phyloP scores from a whole-genome alignment of 2,888 invertebrate genomes.

The Lasioglossum figueresi region DNA sequence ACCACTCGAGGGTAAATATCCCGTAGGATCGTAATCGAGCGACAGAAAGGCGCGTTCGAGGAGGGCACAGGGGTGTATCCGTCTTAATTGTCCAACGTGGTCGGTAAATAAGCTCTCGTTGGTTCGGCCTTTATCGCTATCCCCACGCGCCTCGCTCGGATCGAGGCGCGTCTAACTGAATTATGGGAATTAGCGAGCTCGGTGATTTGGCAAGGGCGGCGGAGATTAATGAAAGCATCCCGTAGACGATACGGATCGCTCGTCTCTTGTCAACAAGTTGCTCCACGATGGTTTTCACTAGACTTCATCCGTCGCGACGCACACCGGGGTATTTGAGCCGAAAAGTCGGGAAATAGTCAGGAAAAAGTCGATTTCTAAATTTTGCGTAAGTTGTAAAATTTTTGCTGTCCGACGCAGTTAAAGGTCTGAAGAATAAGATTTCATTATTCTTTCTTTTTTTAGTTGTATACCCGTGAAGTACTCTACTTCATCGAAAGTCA shows the following conservation, averaged over 20 bases:
- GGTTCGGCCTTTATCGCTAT: constrained; percentile 51
- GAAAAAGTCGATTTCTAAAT: too few relatives aligned
- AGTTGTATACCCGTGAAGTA: too few relatives aligned
- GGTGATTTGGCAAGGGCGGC: constrained; percentile 78
- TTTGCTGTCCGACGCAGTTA: too few relatives aligned
- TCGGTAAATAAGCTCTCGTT: constrained; percentile 75
- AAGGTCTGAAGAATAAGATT: too few relatives aligned
- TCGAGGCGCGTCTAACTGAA: constrained; percentile 78
- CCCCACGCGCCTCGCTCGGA: constrained; percentile 15
- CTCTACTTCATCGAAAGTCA: too few relatives aligned
- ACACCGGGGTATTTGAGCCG: too few relatives aligned
- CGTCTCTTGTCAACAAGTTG: constrained; percentile 56
- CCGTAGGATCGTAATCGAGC: constrained; percentile 41
- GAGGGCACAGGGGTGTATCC: constrained; percentile 54
- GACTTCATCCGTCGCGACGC: not conserved
- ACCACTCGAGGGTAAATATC: constrained; percentile 56
- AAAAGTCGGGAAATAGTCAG: too few relatives aligned
- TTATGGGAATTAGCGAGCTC: constrained; percentile 80
- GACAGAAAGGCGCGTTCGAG: constrained; percentile 28
- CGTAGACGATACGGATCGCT: constrained; percentile 75
- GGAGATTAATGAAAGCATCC: constrained; percentile 81
- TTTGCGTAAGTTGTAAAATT: too few relatives aligned
- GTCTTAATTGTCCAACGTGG: constrained; percentile 78
- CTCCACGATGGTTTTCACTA: not conserved
- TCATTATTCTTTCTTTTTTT: too few relatives aligned